A percentile compares a stretch with the other conserved stretches of the same genome.
Evolutionary conservation across 2,888 invertebrate species (phyloP).

Genomic region (Drosophila acutilabella): DNA sequence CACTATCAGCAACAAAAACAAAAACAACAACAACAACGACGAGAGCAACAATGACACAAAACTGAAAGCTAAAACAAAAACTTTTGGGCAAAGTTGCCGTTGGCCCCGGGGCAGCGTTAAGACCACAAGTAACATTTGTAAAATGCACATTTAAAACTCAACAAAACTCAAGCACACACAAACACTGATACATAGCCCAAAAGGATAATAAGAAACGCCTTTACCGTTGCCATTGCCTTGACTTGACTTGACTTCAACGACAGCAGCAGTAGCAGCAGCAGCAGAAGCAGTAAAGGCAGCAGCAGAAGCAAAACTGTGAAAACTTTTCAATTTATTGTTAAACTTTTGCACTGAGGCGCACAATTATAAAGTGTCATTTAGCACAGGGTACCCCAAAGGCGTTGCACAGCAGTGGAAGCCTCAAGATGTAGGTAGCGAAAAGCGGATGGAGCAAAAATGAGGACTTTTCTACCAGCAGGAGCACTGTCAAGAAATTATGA

Average conservation of each 20-base stretch:
- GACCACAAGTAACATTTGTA: constrained; percentile 81
- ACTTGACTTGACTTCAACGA: constrained; percentile 44
- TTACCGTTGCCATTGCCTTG: constrained; percentile 60
- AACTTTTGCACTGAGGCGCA: constrained; percentile 81
- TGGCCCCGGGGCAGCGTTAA: constrained; percentile 59
- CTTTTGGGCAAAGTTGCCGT: constrained; percentile 63
- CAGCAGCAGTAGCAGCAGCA: constrained; percentile 39
- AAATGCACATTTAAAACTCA: constrained; percentile 80
- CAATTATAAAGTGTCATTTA: constrained; percentile 83
- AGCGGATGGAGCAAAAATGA: too few species aligned
- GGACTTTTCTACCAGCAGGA: constrained; percentile 37
- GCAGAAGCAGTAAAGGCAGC: constrained; percentile 37
- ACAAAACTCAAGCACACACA: constrained; percentile 46
- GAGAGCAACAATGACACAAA: constrained; percentile 48
- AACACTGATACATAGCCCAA: constrained; percentile 56
- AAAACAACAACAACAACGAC: constrained; percentile 11
- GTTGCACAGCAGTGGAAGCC: constrained; percentile 25
- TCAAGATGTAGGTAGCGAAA: neutral
- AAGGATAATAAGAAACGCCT: constrained; percentile 78
- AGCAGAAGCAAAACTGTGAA: constrained; percentile 64
- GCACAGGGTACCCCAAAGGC: constrained; percentile 61
- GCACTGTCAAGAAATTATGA: constrained; percentile 74
- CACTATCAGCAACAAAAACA: constrained; percentile 40
- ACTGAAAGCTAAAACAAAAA: constrained; percentile 74
- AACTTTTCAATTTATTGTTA: constrained; percentile 83